Conservation (phyloP, 2,797 vertebrate genomes). For the Pangasius krempfi region DNA sequence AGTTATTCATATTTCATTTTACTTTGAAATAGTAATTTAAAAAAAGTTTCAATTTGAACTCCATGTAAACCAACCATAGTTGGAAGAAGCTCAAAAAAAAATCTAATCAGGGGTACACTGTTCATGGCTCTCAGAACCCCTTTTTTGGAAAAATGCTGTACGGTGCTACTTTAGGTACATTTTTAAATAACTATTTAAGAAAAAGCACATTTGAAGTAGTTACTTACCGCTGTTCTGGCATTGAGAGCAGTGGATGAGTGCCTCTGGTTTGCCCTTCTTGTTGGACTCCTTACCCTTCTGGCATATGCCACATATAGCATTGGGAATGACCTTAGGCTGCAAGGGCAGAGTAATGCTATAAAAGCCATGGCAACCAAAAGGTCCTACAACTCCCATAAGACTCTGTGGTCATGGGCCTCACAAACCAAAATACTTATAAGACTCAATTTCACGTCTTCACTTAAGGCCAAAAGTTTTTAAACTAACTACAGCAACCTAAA, state of each 20-base stretch:
- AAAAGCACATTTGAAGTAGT: slow-evolving; percentile 30
- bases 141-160: not conserved
- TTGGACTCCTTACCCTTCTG: slow-evolving; percentile 99
- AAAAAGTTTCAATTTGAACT: not conserved
- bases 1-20: not conserved
- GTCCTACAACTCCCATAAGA: slow-evolving; percentile 57
- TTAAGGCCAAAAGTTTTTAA: not conserved
- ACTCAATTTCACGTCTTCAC: not conserved
- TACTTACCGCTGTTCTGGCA: slow-evolving; percentile 98
- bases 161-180: not conserved
- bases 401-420: slow-evolving; percentile 27
- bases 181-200: not conserved
- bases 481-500: not conserved
- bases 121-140: not conserved
- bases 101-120: not conserved
- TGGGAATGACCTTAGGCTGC: slow-evolving; percentile 99
- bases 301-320: slow-evolving; percentile 99
- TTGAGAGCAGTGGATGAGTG: slow-evolving; percentile 99
- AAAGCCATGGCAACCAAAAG: slow-evolving; percentile 79
- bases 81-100: not conserved
- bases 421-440: not conserved
- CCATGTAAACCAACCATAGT: not conserved
- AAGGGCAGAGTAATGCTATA: slow-evolving; percentile 99
- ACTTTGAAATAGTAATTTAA: not conserved
- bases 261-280: slow-evolving; percentile 94